A percentile compares a stretch with the other conserved stretches of the same genome.
Conservation (phyloP, 2,113 vertebrate genomes). For the Carlito syrichta region DNA sequence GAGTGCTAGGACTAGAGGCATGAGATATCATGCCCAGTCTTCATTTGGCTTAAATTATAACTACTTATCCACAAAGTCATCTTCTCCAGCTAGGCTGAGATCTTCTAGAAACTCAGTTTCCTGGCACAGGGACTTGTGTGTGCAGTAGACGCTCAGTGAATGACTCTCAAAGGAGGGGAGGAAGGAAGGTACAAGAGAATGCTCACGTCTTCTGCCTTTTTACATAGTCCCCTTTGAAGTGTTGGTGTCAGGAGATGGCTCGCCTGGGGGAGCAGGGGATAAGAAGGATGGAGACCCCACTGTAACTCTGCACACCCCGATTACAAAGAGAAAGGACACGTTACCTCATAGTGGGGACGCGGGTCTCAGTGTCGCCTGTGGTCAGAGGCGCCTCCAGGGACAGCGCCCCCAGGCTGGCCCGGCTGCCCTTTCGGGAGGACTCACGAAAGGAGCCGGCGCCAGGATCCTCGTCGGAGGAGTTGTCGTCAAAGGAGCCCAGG, state of each 20-base stretch:
- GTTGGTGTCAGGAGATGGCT: neutral
- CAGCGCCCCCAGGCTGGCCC: constrained; percentile 60
- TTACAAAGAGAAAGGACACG: accelerated
- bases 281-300: neutral
- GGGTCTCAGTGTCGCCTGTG: neutral
- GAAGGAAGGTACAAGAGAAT: neutral
- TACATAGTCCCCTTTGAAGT: neutral
- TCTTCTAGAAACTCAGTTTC: neutral
- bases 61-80: neutral
- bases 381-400: neutral
- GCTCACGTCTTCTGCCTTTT: neutral
- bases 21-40: no score
- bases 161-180: neutral
- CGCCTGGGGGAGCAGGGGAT: accelerated
- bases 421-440: constrained; percentile 58
- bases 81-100: neutral
- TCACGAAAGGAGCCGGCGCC: neutral
- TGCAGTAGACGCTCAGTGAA: neutral
- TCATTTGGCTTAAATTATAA: neutral
- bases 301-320: accelerated
- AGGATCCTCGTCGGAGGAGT: constrained; percentile 58
- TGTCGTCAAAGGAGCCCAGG: constrained; percentile 72
- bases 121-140: neutral
- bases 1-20: no score
- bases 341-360: constrained; percentile 60